Evolutionary conservation across 2,888 invertebrate genomes (phyloP), one percentile per base, ranked within the genome.

Genomic region (Drosophila longiperda): DNA sequence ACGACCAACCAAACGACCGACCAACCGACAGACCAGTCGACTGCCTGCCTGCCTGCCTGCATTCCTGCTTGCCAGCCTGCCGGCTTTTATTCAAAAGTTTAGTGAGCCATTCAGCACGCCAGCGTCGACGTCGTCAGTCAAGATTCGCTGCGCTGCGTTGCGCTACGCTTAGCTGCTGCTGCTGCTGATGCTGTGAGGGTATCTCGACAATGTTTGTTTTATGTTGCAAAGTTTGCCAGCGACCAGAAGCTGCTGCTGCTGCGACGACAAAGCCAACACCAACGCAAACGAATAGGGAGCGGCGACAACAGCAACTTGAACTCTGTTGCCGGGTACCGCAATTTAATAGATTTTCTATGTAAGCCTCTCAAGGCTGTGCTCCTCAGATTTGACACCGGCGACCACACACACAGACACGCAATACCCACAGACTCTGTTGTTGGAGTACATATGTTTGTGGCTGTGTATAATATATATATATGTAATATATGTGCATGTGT

Each of bases 31-130:
- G 1, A 26, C 36, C 12, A n/a, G 7, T 36, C 1, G 36, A 32
- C 57, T 42, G 42, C 45, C 50, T 53, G 54, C 61, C 20, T 34
- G 33, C 49, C 65, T 55, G 60, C 59, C 61, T 50, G 53, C n/a
- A 61, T 38, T 42, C 40, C 64, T 40, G 69, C 48, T 53, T 29
- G 55, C 29, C 60, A 45, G 78, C 48, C 66, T 70, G 85, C 80
- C 82, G 87, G 90, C 77, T 73, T 87, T 82, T 87, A 90, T 88
- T 87, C 90, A 90, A 88, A 87, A 87, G 90, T 87, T 87, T 87
- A 90, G 90, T 90, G 87, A 87, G 87, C 89, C 89, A 90, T 87
- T 87, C 78, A 86, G 78, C 85, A 83, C 87, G 69, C 66, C 81
- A 69, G 72, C 75, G 67, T 71, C 68, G 69, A 68, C 89, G 70